Conservation (phyloP, 2,888 invertebrate species). For the Nezara viridula region DNA sequence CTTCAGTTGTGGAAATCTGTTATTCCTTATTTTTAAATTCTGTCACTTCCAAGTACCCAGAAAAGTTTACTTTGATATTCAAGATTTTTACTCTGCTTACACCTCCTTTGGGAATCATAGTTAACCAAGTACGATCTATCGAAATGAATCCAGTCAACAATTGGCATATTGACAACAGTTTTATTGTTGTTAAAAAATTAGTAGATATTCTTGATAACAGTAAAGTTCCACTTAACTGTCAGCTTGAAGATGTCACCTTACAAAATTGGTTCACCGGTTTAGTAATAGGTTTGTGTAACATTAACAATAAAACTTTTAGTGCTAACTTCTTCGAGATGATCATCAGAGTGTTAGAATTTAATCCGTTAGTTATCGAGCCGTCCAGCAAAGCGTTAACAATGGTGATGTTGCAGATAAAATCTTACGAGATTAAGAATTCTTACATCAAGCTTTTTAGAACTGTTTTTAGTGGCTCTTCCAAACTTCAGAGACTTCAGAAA, state of each 20-base stretch:
- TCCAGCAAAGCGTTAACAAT: slow-evolving; percentile 58
- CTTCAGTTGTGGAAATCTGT: slow-evolving; percentile 48
- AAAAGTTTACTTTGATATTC: slow-evolving; percentile 57
- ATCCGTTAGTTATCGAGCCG: slow-evolving; percentile 62
- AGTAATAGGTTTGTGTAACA: slow-evolving; percentile 62
- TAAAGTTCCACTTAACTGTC: slow-evolving; percentile 60
- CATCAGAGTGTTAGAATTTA: slow-evolving; percentile 60
- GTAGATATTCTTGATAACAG: slow-evolving; percentile 57
- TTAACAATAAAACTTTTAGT: slow-evolving; percentile 60
- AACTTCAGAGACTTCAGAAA: slow-evolving; percentile 61
- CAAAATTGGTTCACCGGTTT: slow-evolving; percentile 63
- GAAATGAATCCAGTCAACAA: slow-evolving; percentile 61
- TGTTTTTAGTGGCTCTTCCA: slow-evolving; percentile 57
- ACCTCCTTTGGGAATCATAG: slow-evolving; percentile 60
- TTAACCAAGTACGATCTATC: slow-evolving; percentile 62
- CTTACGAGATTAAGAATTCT: neutral
- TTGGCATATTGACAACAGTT: slow-evolving; percentile 60
- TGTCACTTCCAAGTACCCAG: slow-evolving; percentile 47
- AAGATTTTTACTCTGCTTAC: slow-evolving; percentile 60
- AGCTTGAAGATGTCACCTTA: slow-evolving; percentile 59
- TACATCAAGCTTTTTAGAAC: slow-evolving; percentile 53
- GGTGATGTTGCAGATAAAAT: slow-evolving; percentile 62
- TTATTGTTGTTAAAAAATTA: slow-evolving; percentile 36
- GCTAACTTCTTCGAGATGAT: slow-evolving; percentile 61
- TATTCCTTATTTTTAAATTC: slow-evolving; percentile 50